A percentile compares a stretch with the other conserved stretches of the same genome.
phyloP scores from a whole-genome alignment of 2,888 invertebrate species.

The Drosophila bunnanda region DNA sequence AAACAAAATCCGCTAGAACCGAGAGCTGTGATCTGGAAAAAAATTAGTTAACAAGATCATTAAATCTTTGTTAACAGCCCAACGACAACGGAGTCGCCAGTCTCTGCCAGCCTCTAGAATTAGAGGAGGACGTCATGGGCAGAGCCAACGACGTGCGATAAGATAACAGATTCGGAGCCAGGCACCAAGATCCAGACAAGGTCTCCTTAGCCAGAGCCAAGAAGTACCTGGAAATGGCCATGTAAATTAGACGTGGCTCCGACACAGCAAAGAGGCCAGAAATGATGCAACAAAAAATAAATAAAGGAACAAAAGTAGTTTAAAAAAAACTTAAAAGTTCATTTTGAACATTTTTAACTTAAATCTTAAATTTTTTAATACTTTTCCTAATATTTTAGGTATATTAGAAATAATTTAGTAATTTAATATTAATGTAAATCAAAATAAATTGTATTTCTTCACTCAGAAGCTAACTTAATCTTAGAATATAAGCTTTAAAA shows the following conservation, averaged over 20 bases:
- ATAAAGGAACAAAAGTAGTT: background rate
- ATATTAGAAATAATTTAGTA: background rate
- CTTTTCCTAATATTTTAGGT: background rate
- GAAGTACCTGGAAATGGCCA: conserved; percentile 29
- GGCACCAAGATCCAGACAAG: conserved; percentile 9
- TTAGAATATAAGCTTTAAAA: no score
- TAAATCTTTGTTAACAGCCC: conserved; percentile 75
- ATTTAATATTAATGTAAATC: background rate
- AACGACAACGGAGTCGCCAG: conserved; percentile 22
- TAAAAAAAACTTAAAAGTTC: background rate
- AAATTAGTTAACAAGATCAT: conserved; percentile 79
- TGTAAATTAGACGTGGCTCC: conserved; percentile 51
- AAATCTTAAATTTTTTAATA: background rate
- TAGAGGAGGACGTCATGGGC: conserved; percentile 48
- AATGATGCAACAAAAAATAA: background rate
- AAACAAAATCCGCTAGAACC: conserved; percentile 16
- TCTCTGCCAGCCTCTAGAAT: conserved; percentile 17
- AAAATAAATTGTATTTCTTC: background rate
- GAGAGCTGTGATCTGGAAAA: conserved; percentile 34
- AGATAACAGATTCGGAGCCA: conserved; percentile 58
- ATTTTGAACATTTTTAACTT: background rate
- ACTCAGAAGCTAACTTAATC: background rate
- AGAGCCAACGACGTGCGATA: conserved; percentile 56
- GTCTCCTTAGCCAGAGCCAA: conserved; percentile 3
- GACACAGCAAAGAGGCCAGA: conserved; percentile 4